These are phyloP conservation scores for Melieria picta DNA, from an alignment of 2,888 invertebrate genomes.

Conservation along the genomic window DNA sequence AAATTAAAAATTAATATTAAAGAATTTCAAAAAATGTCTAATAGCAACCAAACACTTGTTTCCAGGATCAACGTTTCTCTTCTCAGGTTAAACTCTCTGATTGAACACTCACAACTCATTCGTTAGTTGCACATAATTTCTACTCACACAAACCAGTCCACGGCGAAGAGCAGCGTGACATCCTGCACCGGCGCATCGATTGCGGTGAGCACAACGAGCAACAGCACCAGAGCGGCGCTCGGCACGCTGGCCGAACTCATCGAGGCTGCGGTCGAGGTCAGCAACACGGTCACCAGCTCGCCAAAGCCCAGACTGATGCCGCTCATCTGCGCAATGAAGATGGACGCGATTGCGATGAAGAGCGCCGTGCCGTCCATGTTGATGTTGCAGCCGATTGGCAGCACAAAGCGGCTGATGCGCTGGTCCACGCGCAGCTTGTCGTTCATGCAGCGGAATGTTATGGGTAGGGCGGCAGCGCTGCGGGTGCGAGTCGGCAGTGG, in stretches of 20 bases:
- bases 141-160: conserved; percentile 92
- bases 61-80: too few relatives aligned
- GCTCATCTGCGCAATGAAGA: conserved; percentile 89
- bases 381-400: conserved; percentile 91
- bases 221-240: conserved; percentile 83
- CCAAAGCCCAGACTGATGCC: conserved; percentile 81
- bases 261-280: conserved; percentile 87
- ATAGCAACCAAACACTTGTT: too few relatives aligned
- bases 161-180: conserved; percentile 83
- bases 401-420: conserved; percentile 85
- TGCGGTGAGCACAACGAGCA: conserved; percentile 83
- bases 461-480: conserved; percentile 88
- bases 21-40: too few relatives aligned
- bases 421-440: conserved; percentile 83
- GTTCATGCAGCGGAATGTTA: conserved; percentile 88
- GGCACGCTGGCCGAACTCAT: conserved; percentile 89
- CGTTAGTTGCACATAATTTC: background rate
- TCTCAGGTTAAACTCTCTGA: too few relatives aligned
- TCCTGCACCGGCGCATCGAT: conserved; percentile 85
- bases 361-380: conserved; percentile 94
- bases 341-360: conserved; percentile 87
- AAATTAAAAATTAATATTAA: too few relatives aligned
- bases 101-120: too few relatives aligned
- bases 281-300: conserved; percentile 85
- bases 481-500: background rate